phyloP scores from a whole-genome alignment of 2,113 vertebrate genomes.

The Kryptolebias marmoratus region DNA sequence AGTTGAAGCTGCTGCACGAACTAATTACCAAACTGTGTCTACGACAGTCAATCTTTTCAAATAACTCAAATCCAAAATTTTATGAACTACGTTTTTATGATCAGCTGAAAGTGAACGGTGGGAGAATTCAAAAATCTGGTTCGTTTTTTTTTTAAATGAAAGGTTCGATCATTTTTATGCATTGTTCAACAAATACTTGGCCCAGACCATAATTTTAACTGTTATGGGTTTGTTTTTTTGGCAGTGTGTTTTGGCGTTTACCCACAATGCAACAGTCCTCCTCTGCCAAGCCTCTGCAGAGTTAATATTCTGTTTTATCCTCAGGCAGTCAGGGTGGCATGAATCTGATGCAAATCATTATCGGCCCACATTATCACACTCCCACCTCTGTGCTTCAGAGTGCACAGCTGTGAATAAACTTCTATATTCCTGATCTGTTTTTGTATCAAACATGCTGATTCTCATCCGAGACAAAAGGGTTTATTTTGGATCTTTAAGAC shows the following conservation, averaged over 20 bases:
- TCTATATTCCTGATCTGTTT: neutral
- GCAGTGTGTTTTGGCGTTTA: neutral
- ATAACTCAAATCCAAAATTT: neutral
- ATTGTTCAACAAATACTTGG: neutral
- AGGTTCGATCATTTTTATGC: neutral
- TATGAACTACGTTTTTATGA: neutral
- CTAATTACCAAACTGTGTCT: neutral
- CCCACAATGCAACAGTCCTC: neutral
- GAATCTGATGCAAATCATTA: neutral
- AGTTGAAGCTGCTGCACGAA: neutral
- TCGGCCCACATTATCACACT: neutral
- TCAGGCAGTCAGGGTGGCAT: neutral
- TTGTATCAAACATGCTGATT: neutral
- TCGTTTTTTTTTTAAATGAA: neutral
- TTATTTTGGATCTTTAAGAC: neutral
- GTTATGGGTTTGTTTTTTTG: neutral
- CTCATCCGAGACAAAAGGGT: neutral
- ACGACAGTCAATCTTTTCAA: neutral
- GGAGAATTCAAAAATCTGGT: neutral
- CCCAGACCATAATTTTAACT: neutral
- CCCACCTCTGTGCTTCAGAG: neutral
- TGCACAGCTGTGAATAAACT: neutral
- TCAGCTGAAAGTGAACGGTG: too few species aligned
- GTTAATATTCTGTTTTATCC: neutral
- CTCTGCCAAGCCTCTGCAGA: slow-evolving; percentile 1